Conservation (phyloP, 2,113 vertebrate genomes). For the Labrus mixtus region DNA sequence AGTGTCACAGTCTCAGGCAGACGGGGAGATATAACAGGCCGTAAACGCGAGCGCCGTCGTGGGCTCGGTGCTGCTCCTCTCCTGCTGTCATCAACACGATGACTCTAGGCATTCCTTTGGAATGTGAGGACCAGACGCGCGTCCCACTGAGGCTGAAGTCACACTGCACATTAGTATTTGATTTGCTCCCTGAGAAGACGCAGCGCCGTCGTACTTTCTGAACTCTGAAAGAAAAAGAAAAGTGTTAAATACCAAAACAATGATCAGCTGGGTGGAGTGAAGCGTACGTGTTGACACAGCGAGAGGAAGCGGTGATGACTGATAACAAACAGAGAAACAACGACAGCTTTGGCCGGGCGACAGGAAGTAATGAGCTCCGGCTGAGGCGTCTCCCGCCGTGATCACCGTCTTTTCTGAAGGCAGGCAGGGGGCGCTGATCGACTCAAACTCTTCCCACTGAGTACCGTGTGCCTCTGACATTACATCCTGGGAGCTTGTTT, state of each 20-base stretch:
- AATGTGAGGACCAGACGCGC: conserved; percentile 36
- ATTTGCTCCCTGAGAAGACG: conserved; percentile 64
- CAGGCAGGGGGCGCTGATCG: conserved; percentile 28
- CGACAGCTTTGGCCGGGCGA: conserved; percentile 15
- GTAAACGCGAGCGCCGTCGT: conserved; percentile 45
- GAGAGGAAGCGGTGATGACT: conserved; percentile 49
- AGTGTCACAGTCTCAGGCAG: conserved; percentile 55
- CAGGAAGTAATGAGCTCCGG: conserved; percentile 36
- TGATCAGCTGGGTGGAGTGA: conserved; percentile 53
- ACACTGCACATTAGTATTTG: conserved; percentile 69
- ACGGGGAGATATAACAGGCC: conserved; percentile 39
- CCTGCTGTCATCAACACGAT: conserved; percentile 65
- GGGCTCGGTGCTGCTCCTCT: conserved; percentile 55
- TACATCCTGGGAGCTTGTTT: conserved; percentile 47
- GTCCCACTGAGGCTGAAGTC: conserved; percentile 46
- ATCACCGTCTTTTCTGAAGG: conserved; percentile 32
- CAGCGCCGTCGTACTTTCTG: conserved; percentile 48
- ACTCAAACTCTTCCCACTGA: conserved; percentile 33
- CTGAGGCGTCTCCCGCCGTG: conserved; percentile 28
- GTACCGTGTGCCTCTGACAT: conserved; percentile 44
- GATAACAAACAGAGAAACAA: conserved; percentile 32
- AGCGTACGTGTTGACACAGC: conserved; percentile 49
- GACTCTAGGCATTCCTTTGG: conserved; percentile 36
- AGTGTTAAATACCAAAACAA: conserved; percentile 51
- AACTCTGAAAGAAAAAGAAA: conserved; percentile 61